Percentiles rank a stretch among this genome's conserved stretches.
These are phyloP conservation scores for Pogonomyrmex californicus DNA, from an alignment of 1,140 invertebrate genomes.

Conservation along the genomic window DNA sequence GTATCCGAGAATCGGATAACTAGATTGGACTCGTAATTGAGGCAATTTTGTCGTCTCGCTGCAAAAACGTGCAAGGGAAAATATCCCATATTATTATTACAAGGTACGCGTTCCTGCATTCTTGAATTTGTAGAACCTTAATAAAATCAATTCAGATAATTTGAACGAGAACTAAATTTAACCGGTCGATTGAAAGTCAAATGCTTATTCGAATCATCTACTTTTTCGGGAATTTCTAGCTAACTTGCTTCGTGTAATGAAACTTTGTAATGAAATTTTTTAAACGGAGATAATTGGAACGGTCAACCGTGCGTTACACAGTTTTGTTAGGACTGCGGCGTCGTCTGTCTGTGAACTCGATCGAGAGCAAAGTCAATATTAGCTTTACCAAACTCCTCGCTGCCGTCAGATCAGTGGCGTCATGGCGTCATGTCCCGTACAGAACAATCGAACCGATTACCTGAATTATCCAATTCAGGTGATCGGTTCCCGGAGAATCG, in stretches of 20 bases:
- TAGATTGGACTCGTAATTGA: constrained; percentile 27
- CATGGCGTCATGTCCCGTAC: neutral
- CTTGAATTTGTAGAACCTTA: constrained; percentile 10
- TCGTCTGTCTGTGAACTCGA: neutral
- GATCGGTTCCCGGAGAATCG: constrained; percentile 22
- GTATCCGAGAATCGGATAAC: constrained; percentile 21
- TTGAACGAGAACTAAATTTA: neutral
- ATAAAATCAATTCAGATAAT: neutral
- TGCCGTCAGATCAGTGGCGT: neutral
- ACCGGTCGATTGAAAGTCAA: neutral
- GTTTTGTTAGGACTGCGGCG: neutral
- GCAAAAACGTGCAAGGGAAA: neutral
- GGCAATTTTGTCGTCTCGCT: constrained; percentile 7
- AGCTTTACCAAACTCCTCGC: neutral
- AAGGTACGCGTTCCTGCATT: neutral
- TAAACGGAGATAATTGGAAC: neutral
- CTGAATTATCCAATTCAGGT: neutral
- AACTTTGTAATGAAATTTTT: neutral
- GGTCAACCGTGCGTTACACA: neutral
- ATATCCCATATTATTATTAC: neutral
- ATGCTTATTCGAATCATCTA: neutral
- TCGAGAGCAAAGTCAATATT: constrained; percentile 23
- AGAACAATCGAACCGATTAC: constrained; percentile 6
- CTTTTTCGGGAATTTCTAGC: neutral
- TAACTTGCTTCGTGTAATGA: neutral